These are phyloP conservation scores for Mycteria americana DNA, from an alignment of 2,797 vertebrate genomes.

Conservation along the genomic window DNA sequence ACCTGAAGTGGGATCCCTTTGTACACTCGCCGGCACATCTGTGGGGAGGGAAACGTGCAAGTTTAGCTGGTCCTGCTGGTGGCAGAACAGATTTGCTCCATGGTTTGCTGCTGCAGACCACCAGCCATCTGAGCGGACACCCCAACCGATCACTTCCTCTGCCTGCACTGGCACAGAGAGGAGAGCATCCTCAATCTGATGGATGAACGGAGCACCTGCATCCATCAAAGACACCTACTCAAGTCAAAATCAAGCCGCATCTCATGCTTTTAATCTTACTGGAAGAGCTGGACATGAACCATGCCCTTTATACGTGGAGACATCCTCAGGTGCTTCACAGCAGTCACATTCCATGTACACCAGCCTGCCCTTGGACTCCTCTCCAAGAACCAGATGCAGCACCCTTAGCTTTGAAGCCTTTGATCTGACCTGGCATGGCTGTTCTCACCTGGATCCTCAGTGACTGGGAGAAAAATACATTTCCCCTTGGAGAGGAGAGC, in stretches of 20 bases:
- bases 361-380: neutral
- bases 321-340: neutral
- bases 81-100: neutral
- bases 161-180: accelerated
- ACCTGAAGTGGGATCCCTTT: slow-evolving; percentile 87
- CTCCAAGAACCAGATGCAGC: neutral
- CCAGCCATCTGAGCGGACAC: neutral
- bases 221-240: neutral
- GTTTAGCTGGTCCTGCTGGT: neutral
- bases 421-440: neutral
- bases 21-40: slow-evolving; percentile 86
- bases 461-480: neutral
- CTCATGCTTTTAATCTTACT: neutral
- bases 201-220: neutral
- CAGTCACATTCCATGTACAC: accelerated
- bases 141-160: neutral
- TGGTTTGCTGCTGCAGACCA: neutral
- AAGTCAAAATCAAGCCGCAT: neutral
- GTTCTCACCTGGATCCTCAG: neutral
- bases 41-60: neutral
- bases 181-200: neutral
- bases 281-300: neutral
- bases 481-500: neutral
- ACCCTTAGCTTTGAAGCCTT: neutral
- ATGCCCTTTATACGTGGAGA: neutral